Evolutionary conservation across 2,797 vertebrate species (phyloP), one percentile per base, ranked within the genome.

Genomic region (Threskiornis aethiopicus): DNA sequence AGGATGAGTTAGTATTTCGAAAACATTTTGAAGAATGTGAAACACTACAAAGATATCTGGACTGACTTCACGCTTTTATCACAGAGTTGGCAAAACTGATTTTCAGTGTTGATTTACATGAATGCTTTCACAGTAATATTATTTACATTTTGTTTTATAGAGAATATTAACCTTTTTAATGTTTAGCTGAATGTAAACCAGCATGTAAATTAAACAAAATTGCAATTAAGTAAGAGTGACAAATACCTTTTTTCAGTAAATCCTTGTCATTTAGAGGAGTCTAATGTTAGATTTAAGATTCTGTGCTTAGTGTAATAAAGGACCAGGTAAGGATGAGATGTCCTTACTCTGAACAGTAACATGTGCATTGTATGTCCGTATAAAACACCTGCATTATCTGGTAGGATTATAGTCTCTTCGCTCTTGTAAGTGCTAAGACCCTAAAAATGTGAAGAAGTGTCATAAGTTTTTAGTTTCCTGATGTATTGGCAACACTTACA

Each of bases 1-100:
- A 97, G 93, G 82, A 86, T 95, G 73, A 95, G 16, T 77, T 96
- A 35, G 16, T 67, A 92, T 97, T 98, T 95, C 77, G 87, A 95
- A 95, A 97, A 92, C 54, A 70, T 90, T 67, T 73, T 67, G 61
- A 80, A 85, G 49, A 80, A 84, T 35, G 16, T 71, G 57, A 58
- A 93, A 44, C 33, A 22, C 41, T 47, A 14, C n/a, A 67, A 28
- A 84, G 19, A 10, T 86, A 24, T 18, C 11, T 87, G 49, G 35
- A 80, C 17, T 65, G 35, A 72, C 57, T 95, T 90, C 28, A 65
- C 10, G 5, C 4, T 95, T 96, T 17, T 44, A 35, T 59, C 71
- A 64, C 49, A 81, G 82, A 70, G 82, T 78, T 96, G 78, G 61
- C 75, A 77, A 78, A 91, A 77, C 58, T 70, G 69, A 35, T 66